Conservation (phyloP, 1,140 invertebrate species). For the Augochlora pura region DNA sequence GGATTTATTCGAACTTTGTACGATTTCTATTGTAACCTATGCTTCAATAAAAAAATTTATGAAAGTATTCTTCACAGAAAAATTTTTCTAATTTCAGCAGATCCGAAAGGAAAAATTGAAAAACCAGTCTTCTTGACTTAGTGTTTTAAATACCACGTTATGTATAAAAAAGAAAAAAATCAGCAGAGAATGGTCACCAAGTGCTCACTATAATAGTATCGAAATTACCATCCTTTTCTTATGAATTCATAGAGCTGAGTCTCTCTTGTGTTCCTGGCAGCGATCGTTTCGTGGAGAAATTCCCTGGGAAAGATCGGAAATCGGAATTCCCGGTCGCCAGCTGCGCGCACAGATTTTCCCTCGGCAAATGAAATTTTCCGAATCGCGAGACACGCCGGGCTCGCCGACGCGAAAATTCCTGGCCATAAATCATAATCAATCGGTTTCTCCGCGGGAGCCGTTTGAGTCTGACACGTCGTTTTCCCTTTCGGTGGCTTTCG, state of each 20-base stretch:
- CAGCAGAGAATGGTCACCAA: no score
- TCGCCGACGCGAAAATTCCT: conserved; percentile 53
- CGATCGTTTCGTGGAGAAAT: conserved; percentile 24
- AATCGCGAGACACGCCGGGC: conserved; percentile 59
- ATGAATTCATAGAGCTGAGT: conserved; percentile 44
- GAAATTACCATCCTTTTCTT: conserved; percentile 32
- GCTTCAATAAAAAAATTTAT: no score
- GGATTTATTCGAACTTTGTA: no score
- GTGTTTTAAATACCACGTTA: no score
- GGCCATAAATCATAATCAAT: conserved; percentile 71
- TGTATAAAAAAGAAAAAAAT: no score
- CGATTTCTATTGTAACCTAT: no score
- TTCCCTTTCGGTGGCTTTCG: neutral
- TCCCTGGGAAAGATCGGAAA: conserved; percentile 37
- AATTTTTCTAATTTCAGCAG: no score
- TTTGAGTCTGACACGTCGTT: conserved; percentile 56
- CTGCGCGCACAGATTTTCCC: conserved; percentile 34
- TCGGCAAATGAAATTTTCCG: conserved; percentile 68
- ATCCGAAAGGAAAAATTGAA: no score
- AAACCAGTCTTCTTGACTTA: no score
- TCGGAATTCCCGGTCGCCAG: conserved; percentile 1
- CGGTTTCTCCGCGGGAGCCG: conserved; percentile 44
- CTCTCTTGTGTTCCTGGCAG: neutral
- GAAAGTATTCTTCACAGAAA: no score
- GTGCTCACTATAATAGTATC: no score